These are phyloP conservation scores for Terrapene triunguis DNA, from an alignment of 2,113 vertebrate species.

Conservation along the genomic window DNA sequence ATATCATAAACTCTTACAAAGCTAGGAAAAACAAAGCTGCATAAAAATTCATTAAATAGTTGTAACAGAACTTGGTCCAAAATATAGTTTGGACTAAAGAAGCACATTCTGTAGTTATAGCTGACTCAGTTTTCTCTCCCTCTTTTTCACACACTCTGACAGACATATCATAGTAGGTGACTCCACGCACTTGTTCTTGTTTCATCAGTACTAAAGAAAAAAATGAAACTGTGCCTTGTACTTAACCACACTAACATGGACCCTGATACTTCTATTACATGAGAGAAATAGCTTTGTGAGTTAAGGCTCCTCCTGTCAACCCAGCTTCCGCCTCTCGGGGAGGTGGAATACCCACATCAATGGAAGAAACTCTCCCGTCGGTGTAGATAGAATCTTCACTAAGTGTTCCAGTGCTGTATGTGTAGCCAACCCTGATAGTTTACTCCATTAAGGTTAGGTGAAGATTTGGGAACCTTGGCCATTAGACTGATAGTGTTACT, in stretches of 20 bases:
- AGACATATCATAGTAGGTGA: background rate
- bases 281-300: background rate
- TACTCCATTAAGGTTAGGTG: background rate
- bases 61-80: background rate
- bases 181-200: background rate
- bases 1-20: conserved; percentile 12
- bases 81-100: background rate
- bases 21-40: background rate
- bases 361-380: background rate
- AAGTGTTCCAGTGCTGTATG: background rate
- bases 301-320: background rate
- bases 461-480: background rate
- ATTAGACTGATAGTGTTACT: background rate
- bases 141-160: rapidly evolving
- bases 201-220: background rate
- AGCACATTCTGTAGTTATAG: background rate
- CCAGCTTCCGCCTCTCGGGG: background rate
- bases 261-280: background rate
- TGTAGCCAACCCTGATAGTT: background rate
- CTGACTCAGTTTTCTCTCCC: background rate
- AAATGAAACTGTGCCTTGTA: background rate
- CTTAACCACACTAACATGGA: background rate
- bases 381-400: background rate
- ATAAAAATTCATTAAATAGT: background rate
- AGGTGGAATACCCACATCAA: background rate